phyloP scores from a whole-genome alignment of 2,797 vertebrate species.

The Phylloscopus collybita region DNA sequence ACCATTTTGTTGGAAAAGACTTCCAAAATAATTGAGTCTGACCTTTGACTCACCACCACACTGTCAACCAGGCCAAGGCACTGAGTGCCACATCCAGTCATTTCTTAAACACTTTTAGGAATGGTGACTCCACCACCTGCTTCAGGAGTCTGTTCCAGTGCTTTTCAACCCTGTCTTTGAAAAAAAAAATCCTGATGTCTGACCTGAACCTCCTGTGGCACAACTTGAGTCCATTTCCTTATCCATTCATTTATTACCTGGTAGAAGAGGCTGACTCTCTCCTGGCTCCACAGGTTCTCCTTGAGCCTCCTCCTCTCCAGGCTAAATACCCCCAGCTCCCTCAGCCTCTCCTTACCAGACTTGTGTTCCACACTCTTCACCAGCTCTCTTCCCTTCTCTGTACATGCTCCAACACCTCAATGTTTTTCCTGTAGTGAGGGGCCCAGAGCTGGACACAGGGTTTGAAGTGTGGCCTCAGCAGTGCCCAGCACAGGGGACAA shows the following conservation, averaged over 20 bases:
- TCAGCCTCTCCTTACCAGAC: background rate
- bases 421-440: accelerated
- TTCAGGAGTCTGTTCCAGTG: background rate
- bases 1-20: background rate
- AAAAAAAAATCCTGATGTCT: background rate
- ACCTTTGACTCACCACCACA: background rate
- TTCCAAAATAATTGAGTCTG: background rate
- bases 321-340: background rate
- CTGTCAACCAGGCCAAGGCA: background rate
- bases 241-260: background rate
- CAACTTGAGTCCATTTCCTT: background rate
- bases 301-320: background rate
- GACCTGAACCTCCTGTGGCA: background rate
- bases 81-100: background rate
- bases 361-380: background rate
- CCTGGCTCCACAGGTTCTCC: background rate
- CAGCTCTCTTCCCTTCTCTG: background rate
- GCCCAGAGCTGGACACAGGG: accelerated
- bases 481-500: background rate
- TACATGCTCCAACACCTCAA: accelerated
- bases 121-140: background rate
- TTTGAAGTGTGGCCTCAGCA: accelerated
- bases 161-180: background rate
- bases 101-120: background rate
- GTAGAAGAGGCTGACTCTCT: background rate